These are phyloP conservation scores for Oscheius onirici DNA, from an alignment of 2,888 invertebrate genomes.

Conservation along the genomic window DNA sequence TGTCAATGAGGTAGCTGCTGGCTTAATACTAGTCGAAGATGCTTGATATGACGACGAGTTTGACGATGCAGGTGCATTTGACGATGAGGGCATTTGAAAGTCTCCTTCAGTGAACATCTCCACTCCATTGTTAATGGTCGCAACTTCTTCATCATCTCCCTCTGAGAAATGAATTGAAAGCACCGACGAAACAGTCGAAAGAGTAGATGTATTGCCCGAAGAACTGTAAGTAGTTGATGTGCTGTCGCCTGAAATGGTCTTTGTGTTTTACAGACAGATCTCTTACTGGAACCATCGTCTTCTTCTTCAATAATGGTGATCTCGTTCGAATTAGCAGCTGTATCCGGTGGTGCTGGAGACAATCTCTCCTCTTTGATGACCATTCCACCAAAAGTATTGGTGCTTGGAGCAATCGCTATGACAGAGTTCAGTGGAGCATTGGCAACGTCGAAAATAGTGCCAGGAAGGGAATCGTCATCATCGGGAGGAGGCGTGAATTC, in stretches of 20 bases:
- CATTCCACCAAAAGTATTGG: not conserved
- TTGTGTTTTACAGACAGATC: not conserved
- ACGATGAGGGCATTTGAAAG: not conserved
- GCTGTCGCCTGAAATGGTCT: constrained; percentile 22
- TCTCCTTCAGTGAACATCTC: constrained; percentile 7
- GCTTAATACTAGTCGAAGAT: not conserved
- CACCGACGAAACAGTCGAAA: not conserved
- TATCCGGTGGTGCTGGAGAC: not conserved
- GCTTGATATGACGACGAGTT: too few relatives aligned
- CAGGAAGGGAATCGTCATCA: not conserved
- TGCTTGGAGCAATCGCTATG: constrained; percentile 5
- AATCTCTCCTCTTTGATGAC: not conserved
- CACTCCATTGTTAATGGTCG: not conserved
- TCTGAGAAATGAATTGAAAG: not conserved
- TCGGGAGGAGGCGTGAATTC: constrained; percentile 16
- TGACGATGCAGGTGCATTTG: not conserved
- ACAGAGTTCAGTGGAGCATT: not conserved
- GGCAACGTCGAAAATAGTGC: not conserved
- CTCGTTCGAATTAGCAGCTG: not conserved
- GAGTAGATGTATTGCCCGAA: constrained; percentile 15
- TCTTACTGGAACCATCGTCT: constrained; percentile 2
- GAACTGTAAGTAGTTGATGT: constrained; percentile 28
- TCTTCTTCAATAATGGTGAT: constrained; percentile 20
- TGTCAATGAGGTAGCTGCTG: constrained; percentile 1
- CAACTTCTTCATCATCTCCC: not conserved